Evolutionary conservation across 2,888 invertebrate genomes (phyloP), one percentile per base, ranked within the genome.

Genomic region (Parochlus steinenii): DNA sequence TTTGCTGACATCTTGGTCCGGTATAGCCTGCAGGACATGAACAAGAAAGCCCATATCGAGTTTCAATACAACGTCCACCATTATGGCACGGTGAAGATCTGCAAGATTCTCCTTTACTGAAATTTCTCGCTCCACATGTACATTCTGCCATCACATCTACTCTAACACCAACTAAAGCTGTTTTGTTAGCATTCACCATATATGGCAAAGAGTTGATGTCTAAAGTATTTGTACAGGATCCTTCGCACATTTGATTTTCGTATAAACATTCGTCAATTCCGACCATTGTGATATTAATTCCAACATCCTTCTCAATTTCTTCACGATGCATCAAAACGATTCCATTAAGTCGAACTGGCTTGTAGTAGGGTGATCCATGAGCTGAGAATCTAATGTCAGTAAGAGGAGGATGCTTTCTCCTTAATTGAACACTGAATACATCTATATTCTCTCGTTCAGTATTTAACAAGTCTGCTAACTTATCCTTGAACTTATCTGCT

Each of bases 141-240:
- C 93, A 95, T 52, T 89, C 85, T 0, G 92, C 83, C 43, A 86
- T 65, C 1, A 92, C 83, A 54, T 86, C 87, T 1, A 95, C 87
- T 38, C 92, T 70, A 1, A 98, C 90, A 8, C 97, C 97, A 20
- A 98, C 93, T 41, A 98, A 65, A 1, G 95, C 82, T 0, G 97
- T 97, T 57, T 85, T 86, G 54, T 98, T 99, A 11, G 97, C 85
- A 60, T 95, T 93, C 3, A 98, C 92, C 74, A 95, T 82, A 49
- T 89, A 89, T 0, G 89, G 89, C 42, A 86, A 63, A 46, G 79
- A 76, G 54, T 83, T 86, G 46, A 86, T 86, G 51, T 86, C 85
- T 42, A 95, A 64, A 12, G 77, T 74, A 58, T 95, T 95, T 15
- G 90, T 89, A 58, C 95, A 97, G 37, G 93, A 92, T 8, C 90